A percentile compares a stretch with the other conserved stretches of the same genome.
Evolutionary conservation across 2,888 invertebrate species (phyloP).

Genomic region (Acleris emargana): DNA sequence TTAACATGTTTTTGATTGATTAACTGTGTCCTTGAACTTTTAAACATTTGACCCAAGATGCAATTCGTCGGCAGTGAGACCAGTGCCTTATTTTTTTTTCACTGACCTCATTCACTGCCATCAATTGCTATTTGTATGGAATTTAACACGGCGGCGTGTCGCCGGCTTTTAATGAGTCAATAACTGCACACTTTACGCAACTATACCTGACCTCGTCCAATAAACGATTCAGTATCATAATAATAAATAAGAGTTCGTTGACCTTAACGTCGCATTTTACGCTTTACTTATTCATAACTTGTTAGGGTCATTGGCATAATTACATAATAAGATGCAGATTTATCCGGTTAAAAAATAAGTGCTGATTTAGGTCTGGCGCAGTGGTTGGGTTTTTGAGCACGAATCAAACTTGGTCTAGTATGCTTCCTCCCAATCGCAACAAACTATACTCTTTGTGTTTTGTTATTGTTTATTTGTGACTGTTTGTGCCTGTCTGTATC

Average conservation of each 20-base stretch:
- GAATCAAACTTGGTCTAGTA: no score
- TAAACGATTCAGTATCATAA: conserved; percentile 8
- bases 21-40: no score
- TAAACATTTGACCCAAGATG: not conserved
- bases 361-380: no score
- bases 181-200: conserved; percentile 17
- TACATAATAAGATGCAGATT: conserved; percentile 9
- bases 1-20: no score
- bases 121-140: no score
- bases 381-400: no score
- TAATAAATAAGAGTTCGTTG: conserved; percentile 27
- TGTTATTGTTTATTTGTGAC: no score
- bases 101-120: no score
- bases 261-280: conserved; percentile 14
- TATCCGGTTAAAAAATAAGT: not conserved
- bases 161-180: not conserved
- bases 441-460: no score
- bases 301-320: conserved; percentile 26
- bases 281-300: conserved; percentile 11
- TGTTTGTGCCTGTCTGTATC: no score
- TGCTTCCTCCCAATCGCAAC: no score
- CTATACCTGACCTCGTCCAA: conserved; percentile 20
- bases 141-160: no score
- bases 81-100: not conserved
- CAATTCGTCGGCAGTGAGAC: not conserved